These are phyloP conservation scores for Helarctos malayanus DNA, from an alignment of 2,797 vertebrate genomes.

Conservation along the genomic window DNA sequence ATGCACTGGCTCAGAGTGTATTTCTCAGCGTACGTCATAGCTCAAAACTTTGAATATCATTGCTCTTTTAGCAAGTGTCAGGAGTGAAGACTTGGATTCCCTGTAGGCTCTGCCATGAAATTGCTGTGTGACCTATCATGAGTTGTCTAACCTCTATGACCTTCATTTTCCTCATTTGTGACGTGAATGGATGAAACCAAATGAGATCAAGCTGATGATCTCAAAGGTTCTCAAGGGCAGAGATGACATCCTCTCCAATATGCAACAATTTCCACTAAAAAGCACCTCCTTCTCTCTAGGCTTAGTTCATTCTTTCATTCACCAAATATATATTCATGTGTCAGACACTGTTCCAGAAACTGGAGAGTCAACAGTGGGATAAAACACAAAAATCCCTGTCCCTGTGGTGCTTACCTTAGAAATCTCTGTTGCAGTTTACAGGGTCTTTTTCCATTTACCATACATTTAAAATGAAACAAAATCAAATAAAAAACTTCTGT, in stretches of 20 bases:
- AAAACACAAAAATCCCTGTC: neutral
- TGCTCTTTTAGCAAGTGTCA: neutral
- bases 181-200: neutral
- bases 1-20: neutral
- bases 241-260: neutral
- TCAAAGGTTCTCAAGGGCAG: neutral
- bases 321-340: neutral
- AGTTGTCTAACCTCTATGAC: neutral
- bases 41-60: neutral
- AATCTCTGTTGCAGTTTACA: neutral
- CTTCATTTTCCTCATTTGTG: conserved; percentile 34
- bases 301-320: neutral
- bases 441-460: neutral
- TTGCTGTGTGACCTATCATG: neutral
- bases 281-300: neutral
- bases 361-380: too few species aligned
- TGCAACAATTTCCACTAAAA: neutral
- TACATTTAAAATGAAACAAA: conserved; percentile 46
- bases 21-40: neutral
- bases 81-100: neutral
- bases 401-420: neutral
- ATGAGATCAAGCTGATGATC: neutral
- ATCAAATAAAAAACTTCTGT: neutral
- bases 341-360: neutral
- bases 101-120: neutral